A percentile compares a stretch with the other conserved stretches of the same genome.
phyloP scores from a whole-genome alignment of 2,797 vertebrate species.

The Enteromius argenteus region DNA sequence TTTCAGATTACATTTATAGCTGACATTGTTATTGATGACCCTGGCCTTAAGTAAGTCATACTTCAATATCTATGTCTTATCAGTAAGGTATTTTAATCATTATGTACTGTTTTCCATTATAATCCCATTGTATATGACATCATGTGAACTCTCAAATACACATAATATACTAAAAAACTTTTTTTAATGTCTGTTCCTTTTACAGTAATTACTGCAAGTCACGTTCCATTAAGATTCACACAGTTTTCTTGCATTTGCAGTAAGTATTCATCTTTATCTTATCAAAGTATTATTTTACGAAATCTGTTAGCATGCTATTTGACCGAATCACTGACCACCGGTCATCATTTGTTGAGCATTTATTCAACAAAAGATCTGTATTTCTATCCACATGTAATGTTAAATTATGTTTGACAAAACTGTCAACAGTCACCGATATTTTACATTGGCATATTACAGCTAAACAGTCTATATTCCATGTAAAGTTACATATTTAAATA shows the following conservation, averaged over 20 bases:
- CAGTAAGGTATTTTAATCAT: neutral
- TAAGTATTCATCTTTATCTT: constrained; percentile 77
- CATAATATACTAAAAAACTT: no score
- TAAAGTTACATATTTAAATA: neutral
- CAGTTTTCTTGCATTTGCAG: constrained; percentile 87
- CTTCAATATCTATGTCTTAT: neutral
- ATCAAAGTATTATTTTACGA: neutral
- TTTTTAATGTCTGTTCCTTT: constrained; percentile 42
- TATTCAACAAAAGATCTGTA: neutral
- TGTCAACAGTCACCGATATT: neutral
- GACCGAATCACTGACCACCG: neutral
- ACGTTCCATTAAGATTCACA: constrained; percentile 82
- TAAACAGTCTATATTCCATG: neutral
- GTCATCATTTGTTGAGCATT: neutral
- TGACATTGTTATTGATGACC: constrained; percentile 66
- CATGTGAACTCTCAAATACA: neutral
- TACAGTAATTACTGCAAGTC: constrained; percentile 86
- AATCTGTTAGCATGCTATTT: neutral
- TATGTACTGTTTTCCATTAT: neutral
- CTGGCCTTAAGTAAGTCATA: constrained; percentile 75
- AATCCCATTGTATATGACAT: neutral
- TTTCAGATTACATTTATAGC: constrained; percentile 77
- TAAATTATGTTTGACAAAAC: neutral
- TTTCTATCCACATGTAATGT: neutral
- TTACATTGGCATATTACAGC: neutral